Evolutionary conservation across 1,140 invertebrate genomes (phyloP), one percentile per base, ranked within the genome.

Genomic region (Drosophila sulfurigaster): DNA sequence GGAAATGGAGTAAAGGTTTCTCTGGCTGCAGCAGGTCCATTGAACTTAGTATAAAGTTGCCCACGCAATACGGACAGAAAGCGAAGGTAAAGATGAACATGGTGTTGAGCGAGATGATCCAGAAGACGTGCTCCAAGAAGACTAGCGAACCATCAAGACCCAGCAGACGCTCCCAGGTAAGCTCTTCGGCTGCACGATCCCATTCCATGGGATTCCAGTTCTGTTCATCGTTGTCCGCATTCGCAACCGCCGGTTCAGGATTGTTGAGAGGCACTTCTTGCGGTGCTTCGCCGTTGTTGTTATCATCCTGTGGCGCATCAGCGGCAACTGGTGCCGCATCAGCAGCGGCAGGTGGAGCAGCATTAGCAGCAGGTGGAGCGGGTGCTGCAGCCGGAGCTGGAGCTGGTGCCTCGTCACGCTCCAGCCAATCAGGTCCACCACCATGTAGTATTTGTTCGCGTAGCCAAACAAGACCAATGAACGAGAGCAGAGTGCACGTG

Each of bases 151-250:
- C 99, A 94, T 99, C 99, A 1, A 99, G 93, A 1, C 99, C 99
- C 0, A 99, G 94, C 1, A 99, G 93, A 80, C 98, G 94, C 92
- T 99, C 98, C 99, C 99, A 99, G 0, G 99, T 99, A 1, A 99
- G 92, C 92, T 99, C 99, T 86, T 99, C 99, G 28, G 97, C 98
- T 0, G 98, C 98, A 80, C 98, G 94, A 91, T 99, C 98, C 98
- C 98, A 99, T 88, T 99, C 98, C 94, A 99, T 98, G 1, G 98
- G 98, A 93, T 99, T 99, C 98, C 98, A 99, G 82, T 99, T 98
- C 20, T 96, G 97, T 92, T 99, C 98, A 93, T 97, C 96, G n/a
- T 90, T 91, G 30, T 91, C 91, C 11, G 85, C 88, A 48, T 81
- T 89, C 45, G 48, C 52, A 11, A 75, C 79, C 28, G 93, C 93